Percentiles rank a stretch among this genome's conserved stretches.
phyloP scores from a whole-genome alignment of 2,113 vertebrate species.

The Scatophagus argus region DNA sequence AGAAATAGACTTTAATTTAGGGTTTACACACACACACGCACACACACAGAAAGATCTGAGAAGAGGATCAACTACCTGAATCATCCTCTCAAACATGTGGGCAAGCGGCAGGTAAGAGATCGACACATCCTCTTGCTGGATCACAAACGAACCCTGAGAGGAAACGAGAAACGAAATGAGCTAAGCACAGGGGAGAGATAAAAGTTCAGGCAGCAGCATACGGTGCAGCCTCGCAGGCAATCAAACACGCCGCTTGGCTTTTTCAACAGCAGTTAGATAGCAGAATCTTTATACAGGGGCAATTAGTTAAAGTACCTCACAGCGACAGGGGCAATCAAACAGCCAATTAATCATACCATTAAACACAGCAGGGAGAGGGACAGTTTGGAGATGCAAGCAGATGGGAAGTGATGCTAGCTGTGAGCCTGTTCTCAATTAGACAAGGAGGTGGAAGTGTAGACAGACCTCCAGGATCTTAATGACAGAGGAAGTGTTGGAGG shows the following conservation, averaged over 20 bases:
- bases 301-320: conserved; percentile 76
- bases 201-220: conserved; percentile 32
- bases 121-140: conserved; percentile 84
- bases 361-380: conserved; percentile 73
- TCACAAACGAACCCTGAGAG: conserved; percentile 83
- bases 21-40: neutral
- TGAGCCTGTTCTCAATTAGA: conserved; percentile 79
- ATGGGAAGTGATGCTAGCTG: conserved; percentile 63
- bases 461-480: conserved; percentile 89
- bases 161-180: conserved; percentile 48
- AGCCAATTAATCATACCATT: conserved; percentile 80
- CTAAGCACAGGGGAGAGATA: conserved; percentile 69
- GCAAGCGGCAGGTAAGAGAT: conserved; percentile 88
- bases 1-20: conserved; percentile 12
- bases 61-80: conserved; percentile 75
- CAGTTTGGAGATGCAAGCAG: conserved; percentile 62
- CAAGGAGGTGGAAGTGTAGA: conserved; percentile 76
- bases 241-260: conserved; percentile 62
- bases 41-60: neutral
- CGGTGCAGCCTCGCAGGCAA: conserved; percentile 43
- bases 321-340: conserved; percentile 77
- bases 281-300: conserved; percentile 63
- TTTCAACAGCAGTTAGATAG: conserved; percentile 55
- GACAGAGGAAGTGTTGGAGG: conserved; percentile 87
- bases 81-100: conserved; percentile 88